phyloP scores from a whole-genome alignment of 2,113 vertebrate genomes.

The Pteruthius melanotis region DNA sequence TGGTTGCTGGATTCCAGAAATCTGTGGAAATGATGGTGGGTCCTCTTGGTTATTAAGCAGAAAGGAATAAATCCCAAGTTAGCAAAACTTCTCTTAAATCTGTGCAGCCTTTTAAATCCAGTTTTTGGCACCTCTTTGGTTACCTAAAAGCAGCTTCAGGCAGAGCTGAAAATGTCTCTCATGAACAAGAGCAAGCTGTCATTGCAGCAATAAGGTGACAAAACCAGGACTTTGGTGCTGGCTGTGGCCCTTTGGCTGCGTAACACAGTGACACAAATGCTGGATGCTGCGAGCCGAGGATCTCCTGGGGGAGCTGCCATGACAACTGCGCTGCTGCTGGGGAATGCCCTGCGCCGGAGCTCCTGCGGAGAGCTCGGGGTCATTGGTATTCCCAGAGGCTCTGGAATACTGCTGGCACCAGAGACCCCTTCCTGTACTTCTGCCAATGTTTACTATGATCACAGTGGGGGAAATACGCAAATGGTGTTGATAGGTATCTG shows the following conservation, averaged over 20 bases:
- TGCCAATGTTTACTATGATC: slow-evolving; percentile 20
- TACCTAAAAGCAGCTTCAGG: not conserved
- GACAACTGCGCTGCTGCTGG: slow-evolving; percentile 38
- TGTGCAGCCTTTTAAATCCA: not conserved
- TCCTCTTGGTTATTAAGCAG: not conserved
- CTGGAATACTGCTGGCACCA: slow-evolving; percentile 16
- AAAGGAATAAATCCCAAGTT: not conserved
- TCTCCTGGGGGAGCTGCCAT: slow-evolving; percentile 64
- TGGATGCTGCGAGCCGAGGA: not conserved
- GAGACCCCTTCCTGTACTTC: not conserved
- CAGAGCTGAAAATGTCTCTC: not conserved
- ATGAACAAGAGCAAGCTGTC: not conserved
- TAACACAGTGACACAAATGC: not conserved
- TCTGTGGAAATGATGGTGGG: not conserved
- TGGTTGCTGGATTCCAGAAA: not conserved
- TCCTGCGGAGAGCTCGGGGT: slow-evolving; percentile 11
- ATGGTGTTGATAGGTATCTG: not conserved
- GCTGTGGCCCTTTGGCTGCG: not conserved
- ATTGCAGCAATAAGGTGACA: not conserved
- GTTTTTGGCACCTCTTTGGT: not conserved
- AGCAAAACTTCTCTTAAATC: not conserved
- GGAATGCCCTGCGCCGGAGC: not conserved
- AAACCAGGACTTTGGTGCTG: not conserved
- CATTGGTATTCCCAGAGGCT: slow-evolving; percentile 53
- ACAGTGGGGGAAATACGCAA: not conserved